phyloP scores from a whole-genome alignment of 2,888 invertebrate species.

The Epiblema foenella region DNA sequence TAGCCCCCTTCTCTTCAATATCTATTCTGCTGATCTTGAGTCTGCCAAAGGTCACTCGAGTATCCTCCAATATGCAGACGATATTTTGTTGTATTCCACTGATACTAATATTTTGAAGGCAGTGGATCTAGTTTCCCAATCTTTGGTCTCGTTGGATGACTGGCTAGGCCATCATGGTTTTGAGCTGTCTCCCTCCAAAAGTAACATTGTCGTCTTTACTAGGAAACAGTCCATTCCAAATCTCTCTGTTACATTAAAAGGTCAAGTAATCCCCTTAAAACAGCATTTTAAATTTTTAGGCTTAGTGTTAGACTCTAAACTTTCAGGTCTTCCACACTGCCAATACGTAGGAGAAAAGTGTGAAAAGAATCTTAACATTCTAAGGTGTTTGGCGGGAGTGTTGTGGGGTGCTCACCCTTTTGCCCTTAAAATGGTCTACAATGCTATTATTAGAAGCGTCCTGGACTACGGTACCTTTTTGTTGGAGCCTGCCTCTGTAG shows the following conservation, averaged over 20 bases:
- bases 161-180: neutral
- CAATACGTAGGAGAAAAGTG: neutral
- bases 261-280: neutral
- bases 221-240: neutral
- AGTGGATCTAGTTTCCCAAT: neutral
- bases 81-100: constrained; percentile 1
- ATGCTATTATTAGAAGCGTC: neutral
- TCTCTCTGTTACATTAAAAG: neutral
- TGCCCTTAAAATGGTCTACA: neutral
- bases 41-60: constrained; percentile 17
- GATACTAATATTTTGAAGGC: neutral
- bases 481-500: constrained; percentile 14
- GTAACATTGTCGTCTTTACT: neutral
- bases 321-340: neutral
- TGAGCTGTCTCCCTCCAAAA: no score
- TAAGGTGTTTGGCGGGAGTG: neutral
- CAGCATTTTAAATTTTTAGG: neutral
- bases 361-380: neutral
- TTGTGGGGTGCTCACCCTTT: constrained; percentile 8
- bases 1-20: constrained; percentile 43
- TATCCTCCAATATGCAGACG: constrained; percentile 47
- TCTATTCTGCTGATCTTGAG: constrained; percentile 44
- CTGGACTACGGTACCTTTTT: constrained; percentile 29
- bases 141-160: neutral
- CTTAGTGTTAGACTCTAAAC: neutral